Evolutionary conservation across 2,113 vertebrate genomes (phyloP).

Genomic region (Saimiri boliviensis): DNA sequence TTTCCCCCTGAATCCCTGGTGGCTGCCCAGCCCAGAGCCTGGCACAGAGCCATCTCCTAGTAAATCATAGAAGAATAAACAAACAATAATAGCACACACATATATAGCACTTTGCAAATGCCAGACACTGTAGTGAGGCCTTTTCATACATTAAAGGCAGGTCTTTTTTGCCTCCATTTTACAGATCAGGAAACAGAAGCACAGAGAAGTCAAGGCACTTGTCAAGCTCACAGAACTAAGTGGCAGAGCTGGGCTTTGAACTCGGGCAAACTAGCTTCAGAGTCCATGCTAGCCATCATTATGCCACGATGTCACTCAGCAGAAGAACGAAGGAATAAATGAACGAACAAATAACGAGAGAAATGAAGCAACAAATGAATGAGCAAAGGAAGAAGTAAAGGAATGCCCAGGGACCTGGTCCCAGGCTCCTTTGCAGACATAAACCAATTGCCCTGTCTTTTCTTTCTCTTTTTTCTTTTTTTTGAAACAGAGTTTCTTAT

Average conservation of each 20-base stretch:
- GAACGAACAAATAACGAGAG: not conserved
- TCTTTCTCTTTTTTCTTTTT: too few species aligned
- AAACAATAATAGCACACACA: not conserved
- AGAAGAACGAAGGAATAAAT: not conserved
- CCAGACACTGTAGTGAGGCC: not conserved
- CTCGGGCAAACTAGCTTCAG: not conserved
- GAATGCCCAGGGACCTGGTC: not conserved
- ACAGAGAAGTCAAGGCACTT: not conserved
- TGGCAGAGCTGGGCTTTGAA: not conserved
- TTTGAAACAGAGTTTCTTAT: too few species aligned
- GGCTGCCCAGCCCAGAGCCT: not conserved
- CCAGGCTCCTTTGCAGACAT: not conserved
- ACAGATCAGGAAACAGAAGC: not conserved
- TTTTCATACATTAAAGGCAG: too few species aligned
- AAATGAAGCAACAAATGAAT: not conserved
- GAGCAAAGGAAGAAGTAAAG: not conserved
- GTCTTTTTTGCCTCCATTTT: not conserved
- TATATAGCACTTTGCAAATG: fast-evolving
- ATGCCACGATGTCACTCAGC: fast-evolving
- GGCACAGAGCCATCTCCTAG: not conserved
- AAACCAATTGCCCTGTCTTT: fast-evolving
- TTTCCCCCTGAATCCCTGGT: not conserved
- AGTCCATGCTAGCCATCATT: fast-evolving
- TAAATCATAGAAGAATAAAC: not conserved
- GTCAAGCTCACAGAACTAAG: not conserved